phyloP scores from a whole-genome alignment of 2,888 invertebrate species.

The Xestia sexstrigata region DNA sequence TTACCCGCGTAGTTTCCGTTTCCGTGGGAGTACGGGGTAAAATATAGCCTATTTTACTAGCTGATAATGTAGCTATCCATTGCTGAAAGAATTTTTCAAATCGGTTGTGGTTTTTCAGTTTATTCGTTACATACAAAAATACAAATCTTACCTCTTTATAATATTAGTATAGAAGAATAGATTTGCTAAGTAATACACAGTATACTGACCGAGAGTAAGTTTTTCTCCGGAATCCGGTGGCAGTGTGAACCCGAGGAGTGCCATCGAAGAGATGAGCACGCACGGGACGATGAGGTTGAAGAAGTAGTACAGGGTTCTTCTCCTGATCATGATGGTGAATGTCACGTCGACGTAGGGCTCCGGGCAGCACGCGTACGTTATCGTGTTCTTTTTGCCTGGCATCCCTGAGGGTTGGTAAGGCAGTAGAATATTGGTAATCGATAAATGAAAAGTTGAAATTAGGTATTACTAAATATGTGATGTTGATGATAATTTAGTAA shows the following conservation, averaged over 20 bases:
- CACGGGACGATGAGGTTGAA: constrained; percentile 99
- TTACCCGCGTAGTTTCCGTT: no score
- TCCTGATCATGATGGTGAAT: constrained; percentile 98
- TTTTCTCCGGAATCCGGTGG: constrained; percentile 99
- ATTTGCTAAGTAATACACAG: not conserved
- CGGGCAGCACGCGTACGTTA: constrained; percentile 98
- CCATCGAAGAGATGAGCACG: constrained; percentile 99
- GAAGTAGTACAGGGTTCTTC: constrained; percentile 99
- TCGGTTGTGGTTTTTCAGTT: no score
- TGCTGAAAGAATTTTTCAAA: no score
- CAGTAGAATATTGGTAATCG: not conserved
- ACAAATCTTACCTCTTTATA: no score
- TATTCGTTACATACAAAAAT: no score
- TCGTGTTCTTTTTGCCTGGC: constrained; percentile 97
- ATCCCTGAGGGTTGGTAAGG: constrained; percentile 91
- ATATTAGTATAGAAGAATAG: no score
- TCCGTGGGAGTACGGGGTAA: no score
- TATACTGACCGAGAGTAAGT: constrained; percentile 96
- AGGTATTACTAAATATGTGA: not conserved
- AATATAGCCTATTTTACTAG: no score
- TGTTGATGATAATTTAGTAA: not conserved
- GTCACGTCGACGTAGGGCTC: constrained; percentile 98
- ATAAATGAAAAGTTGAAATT: not conserved
- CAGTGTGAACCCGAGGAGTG: constrained; percentile 98
- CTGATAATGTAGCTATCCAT: no score